Evolutionary conservation across 2,797 vertebrate genomes (phyloP), one percentile per base, ranked within the genome.

Genomic region (Chromobotia macracanthus): DNA sequence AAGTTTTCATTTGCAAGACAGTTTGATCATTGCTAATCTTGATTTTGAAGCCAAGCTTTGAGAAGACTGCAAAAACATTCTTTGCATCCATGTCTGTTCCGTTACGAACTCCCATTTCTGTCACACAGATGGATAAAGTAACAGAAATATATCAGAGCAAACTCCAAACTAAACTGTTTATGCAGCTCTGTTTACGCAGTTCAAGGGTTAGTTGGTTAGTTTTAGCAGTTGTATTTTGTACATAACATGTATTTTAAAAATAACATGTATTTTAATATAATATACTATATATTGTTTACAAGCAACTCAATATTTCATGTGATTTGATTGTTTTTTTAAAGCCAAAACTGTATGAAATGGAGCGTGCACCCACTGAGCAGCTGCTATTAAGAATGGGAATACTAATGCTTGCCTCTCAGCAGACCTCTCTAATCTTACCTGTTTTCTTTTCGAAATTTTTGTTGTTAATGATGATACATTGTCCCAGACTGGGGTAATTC

Each of bases 391-490:
- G 38, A 38, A 38, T 6, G 38, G 38, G 8, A 38, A 38, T 38
- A 38, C 8, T 6, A 6, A 38, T 38, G 38, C 4, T 8, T 50
- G 16, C 3, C 3, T 74, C 74, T 28, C 19, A 51, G 0, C 5
- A 55, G 51, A 19, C 48, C 48, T 50, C 15, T 18, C 8, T 50
- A 8, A 9, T 69, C 69, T 65, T 86, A 95, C 95, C 90, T 89
- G 93, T 95, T 2, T 12, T 60, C n/a, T 18, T 72, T 31, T 90
- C 78, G 70, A 96, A 96, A 86, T 94, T 94, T 88, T 95, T 95
- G 88, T 96, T 96, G 89, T 96, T 96, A 86, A 96, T 95, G 69
- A 96, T 94, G 79, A 96, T 85, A 61, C 95, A 95, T 76, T 91
- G 92, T 16, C 95, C 95, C 81, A 95, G 19, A 21, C 87, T 93